phyloP scores from a whole-genome alignment of 2,888 invertebrate species.

The Rhaphigaster nebulosa region DNA sequence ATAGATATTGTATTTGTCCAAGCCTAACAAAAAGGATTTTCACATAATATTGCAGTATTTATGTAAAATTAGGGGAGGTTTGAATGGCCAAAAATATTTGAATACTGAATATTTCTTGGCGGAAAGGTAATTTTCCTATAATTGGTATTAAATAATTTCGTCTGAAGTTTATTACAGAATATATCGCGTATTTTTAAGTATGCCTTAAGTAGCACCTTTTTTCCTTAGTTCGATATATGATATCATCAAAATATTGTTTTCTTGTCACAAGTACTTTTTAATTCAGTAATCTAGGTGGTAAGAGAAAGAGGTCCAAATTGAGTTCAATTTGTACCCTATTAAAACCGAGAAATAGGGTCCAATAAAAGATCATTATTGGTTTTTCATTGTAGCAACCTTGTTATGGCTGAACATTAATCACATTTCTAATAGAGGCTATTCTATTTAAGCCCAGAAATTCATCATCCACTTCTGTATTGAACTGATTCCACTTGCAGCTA shows the following conservation, averaged over 20 bases:
- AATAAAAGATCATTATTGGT: constrained; percentile 57
- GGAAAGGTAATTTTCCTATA: background rate
- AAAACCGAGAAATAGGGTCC: constrained; percentile 5
- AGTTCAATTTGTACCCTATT: constrained; percentile 19
- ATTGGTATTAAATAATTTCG: background rate
- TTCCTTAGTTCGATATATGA: too few relatives aligned
- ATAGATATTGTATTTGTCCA: background rate
- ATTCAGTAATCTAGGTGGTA: background rate
- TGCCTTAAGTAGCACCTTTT: too few relatives aligned
- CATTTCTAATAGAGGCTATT: constrained; percentile 52
- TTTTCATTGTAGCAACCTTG: constrained; percentile 50
- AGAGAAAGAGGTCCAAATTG: background rate
- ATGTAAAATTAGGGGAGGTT: background rate
- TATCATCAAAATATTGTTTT: too few relatives aligned
- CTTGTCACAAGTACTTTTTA: background rate
- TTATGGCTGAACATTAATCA: constrained; percentile 55
- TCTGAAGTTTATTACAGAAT: background rate
- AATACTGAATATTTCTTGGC: background rate
- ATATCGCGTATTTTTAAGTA: too few relatives aligned
- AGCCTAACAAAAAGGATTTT: background rate
- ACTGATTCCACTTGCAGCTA: constrained; percentile 40
- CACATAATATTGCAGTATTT: background rate
- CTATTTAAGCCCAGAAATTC: constrained; percentile 34
- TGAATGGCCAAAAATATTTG: background rate
- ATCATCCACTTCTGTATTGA: constrained; percentile 51